Conservation (phyloP, 2,888 invertebrate species). For the Brachynemurus nebulosus region DNA sequence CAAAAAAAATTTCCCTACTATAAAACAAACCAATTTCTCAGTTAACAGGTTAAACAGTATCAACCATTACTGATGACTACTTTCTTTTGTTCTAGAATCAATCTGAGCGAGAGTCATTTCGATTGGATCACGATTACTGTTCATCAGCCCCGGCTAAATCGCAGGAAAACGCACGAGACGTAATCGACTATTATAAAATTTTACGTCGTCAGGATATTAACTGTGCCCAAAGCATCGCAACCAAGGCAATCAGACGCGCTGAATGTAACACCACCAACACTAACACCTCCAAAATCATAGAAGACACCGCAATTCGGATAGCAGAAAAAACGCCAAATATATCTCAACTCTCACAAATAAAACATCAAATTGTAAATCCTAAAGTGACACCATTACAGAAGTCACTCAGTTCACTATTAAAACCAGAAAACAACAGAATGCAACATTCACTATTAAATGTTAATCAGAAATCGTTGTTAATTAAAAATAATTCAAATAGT, state of each 20-base stretch:
- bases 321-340: slow-evolving; percentile 7
- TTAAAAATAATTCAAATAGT: slow-evolving; percentile 12
- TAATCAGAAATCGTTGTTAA: slow-evolving; percentile 7
- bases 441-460: too few species aligned
- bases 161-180: background rate
- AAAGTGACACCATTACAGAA: background rate
- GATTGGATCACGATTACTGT: slow-evolving; percentile 47
- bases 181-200: background rate
- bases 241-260: background rate
- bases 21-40: too few species aligned
- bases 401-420: slow-evolving; percentile 5
- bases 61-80: too few species aligned
- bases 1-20: too few species aligned
- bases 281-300: slow-evolving; percentile 9
- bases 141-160: slow-evolving; percentile 18
- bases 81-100: slow-evolving; percentile 1
- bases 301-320: slow-evolving; percentile 14
- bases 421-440: background rate
- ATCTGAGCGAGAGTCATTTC: slow-evolving; percentile 23
- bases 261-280: background rate
- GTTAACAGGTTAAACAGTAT: too few species aligned
- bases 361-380: background rate
- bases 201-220: background rate
- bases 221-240: background rate
- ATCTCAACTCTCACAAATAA: background rate